These are phyloP conservation scores for Morpho helenor DNA, from an alignment of 2,888 invertebrate genomes.

Conservation along the genomic window DNA sequence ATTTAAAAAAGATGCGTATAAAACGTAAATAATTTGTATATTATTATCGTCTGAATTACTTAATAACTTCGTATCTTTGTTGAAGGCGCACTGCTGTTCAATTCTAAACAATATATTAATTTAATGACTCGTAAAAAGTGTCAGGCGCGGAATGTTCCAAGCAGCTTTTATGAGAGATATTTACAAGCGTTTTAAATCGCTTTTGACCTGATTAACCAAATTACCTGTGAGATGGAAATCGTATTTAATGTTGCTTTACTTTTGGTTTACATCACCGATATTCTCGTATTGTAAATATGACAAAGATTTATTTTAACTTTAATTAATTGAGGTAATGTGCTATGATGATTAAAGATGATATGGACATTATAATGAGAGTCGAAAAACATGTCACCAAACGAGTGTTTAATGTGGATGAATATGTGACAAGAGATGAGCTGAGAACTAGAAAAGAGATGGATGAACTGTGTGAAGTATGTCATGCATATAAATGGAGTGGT, in stretches of 20 bases:
- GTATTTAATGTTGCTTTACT: slow-evolving; percentile 4
- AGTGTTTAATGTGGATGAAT: too few species aligned
- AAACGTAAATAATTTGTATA: background rate
- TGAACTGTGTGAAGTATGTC: too few species aligned
- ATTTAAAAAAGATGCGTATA: background rate
- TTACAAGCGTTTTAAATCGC: slow-evolving; percentile 50
- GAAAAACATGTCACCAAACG: too few species aligned
- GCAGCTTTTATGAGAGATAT: slow-evolving; percentile 40
- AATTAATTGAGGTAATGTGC: too few species aligned
- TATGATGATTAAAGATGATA: too few species aligned
- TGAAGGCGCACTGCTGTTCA: slow-evolving; percentile 33
- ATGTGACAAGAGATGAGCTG: too few species aligned
- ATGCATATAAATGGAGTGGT: too few species aligned
- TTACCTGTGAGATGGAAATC: slow-evolving; percentile 26
- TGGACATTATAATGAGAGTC: too few species aligned
- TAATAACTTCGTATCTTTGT: slow-evolving; percentile 16
- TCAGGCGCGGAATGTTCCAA: slow-evolving; percentile 39
- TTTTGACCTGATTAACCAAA: slow-evolving; percentile 53
- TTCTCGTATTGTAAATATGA: background rate
- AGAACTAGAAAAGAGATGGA: too few species aligned
- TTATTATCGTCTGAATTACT: slow-evolving; percentile 4
- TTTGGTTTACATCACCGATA: background rate
- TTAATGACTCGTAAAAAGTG: slow-evolving; percentile 58
- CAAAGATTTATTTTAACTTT: too few species aligned
- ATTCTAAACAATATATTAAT: slow-evolving; percentile 48